phyloP scores from a whole-genome alignment of 92 coral and sea anemone species.

The Siderastrea radians region DNA sequence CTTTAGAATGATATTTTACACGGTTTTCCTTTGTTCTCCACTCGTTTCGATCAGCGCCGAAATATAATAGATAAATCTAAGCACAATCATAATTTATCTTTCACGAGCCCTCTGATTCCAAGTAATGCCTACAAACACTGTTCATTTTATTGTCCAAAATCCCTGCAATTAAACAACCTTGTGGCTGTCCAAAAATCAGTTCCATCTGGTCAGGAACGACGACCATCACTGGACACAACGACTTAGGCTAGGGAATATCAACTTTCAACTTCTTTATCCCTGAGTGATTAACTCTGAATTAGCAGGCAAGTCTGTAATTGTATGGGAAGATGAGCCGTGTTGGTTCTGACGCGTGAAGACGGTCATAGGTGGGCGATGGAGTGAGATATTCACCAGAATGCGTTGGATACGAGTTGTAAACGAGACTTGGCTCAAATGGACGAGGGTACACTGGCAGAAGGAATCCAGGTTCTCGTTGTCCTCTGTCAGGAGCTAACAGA shows the following conservation, averaged over 20 bases:
- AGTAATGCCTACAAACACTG: slow-evolving; percentile 13
- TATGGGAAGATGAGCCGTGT: slow-evolving; percentile 37
- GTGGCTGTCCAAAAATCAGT: background rate
- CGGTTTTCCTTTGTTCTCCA: slow-evolving; percentile 8
- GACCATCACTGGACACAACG: background rate
- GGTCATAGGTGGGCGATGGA: slow-evolving; percentile 31
- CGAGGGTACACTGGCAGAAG: slow-evolving; percentile 39
- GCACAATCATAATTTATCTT: background rate
- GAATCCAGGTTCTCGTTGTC: slow-evolving; percentile 30
- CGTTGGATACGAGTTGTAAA: slow-evolving; percentile 33
- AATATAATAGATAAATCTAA: slow-evolving; percentile 42
- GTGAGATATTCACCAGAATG: slow-evolving; percentile 35
- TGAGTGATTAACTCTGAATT: slow-evolving; percentile 2
- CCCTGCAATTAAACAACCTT: background rate
- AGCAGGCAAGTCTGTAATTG: slow-evolving; percentile 55
- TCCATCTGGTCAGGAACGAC: background rate
- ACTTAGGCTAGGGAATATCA: background rate
- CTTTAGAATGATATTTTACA: slow-evolving; percentile 35
- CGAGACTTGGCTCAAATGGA: slow-evolving; percentile 27
- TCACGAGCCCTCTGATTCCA: background rate
- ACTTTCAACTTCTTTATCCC: background rate
- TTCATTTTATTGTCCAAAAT: slow-evolving; percentile 17
- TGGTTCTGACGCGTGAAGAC: slow-evolving; percentile 30
- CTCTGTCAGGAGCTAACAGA: slow-evolving; percentile 49
- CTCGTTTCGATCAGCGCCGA: slow-evolving; percentile 7